phyloP scores from a whole-genome alignment of 2,888 invertebrate species.

The Spialia ferax region DNA sequence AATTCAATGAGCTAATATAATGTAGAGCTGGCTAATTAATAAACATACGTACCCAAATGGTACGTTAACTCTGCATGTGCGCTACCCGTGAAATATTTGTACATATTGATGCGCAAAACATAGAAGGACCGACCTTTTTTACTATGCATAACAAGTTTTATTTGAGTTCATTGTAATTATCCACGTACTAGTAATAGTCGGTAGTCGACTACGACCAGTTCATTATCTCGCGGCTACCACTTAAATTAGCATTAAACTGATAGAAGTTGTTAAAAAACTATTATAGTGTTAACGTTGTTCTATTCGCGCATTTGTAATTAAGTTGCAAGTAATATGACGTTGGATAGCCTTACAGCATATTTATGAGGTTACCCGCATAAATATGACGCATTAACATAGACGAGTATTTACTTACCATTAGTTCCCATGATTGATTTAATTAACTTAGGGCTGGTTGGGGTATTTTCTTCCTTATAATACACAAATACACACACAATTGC shows the following conservation, averaged over 20 bases:
- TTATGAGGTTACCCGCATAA: constrained; percentile 15
- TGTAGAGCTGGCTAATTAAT: constrained; percentile 20
- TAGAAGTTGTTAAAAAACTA: constrained; percentile 25
- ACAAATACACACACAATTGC: too few species aligned
- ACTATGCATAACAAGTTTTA: constrained; percentile 11
- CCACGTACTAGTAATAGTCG: constrained; percentile 9
- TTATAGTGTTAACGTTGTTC: constrained; percentile 30
- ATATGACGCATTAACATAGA: too few species aligned
- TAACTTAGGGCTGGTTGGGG: too few species aligned
- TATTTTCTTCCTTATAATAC: too few species aligned
- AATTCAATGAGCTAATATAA: constrained; percentile 3
- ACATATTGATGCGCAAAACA: constrained; percentile 31
- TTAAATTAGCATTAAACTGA: constrained; percentile 33
- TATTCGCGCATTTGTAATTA: constrained; percentile 21
- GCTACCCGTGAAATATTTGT: constrained; percentile 30
- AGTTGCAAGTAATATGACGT: neutral
- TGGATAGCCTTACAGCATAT: neutral
- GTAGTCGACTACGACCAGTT: constrained; percentile 27
- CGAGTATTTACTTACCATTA: too few species aligned
- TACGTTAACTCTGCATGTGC: constrained; percentile 5
- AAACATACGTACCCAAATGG: constrained; percentile 2
- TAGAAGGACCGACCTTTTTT: constrained; percentile 19
- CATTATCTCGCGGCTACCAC: constrained; percentile 29
- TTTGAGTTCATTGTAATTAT: constrained; percentile 26
- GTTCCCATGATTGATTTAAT: too few species aligned